Conservation (phyloP, 2,888 invertebrate species). For the Melinopterus prodromus region DNA sequence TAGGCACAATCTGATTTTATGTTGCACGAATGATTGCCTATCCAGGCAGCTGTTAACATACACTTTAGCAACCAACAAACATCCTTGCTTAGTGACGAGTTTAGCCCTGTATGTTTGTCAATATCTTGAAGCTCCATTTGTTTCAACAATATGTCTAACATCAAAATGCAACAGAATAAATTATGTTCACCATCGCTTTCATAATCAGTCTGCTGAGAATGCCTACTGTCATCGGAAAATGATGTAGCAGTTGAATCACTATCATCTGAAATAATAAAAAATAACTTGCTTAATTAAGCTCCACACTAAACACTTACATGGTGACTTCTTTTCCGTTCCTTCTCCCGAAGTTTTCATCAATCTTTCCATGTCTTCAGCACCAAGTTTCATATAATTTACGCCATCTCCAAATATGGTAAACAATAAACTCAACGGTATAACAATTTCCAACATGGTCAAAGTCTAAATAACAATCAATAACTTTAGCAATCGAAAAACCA, state of each 20-base stretch:
- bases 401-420: constrained; percentile 93
- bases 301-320: constrained; percentile 23
- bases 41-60: constrained; percentile 79
- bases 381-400: constrained; percentile 74
- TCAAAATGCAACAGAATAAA: constrained; percentile 94
- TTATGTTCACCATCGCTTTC: constrained; percentile 78
- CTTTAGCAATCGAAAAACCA: constrained; percentile 12
- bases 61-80: constrained; percentile 77
- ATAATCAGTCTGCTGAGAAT: constrained; percentile 71
- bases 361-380: constrained; percentile 60
- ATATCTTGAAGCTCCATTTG: constrained; percentile 92
- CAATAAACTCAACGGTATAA: constrained; percentile 85
- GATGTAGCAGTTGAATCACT: constrained; percentile 72
- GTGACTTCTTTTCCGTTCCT: constrained; percentile 40
- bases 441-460: constrained; percentile 87
- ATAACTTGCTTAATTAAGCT: too few relatives aligned
- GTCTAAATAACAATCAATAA: constrained; percentile 64
- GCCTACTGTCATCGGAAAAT: constrained; percentile 74
- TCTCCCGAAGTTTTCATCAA: constrained; percentile 58
- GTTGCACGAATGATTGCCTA: constrained; percentile 70
- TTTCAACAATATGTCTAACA: constrained; percentile 94
- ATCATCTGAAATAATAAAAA: constrained; percentile 62
- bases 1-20: constrained; percentile 82
- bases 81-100: constrained; percentile 77
- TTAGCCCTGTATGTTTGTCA: constrained; percentile 81